Base-by-base conservation (phyloP, 2,113 vertebrate genomes). In the Pelodiscus sinensis region DNA sequence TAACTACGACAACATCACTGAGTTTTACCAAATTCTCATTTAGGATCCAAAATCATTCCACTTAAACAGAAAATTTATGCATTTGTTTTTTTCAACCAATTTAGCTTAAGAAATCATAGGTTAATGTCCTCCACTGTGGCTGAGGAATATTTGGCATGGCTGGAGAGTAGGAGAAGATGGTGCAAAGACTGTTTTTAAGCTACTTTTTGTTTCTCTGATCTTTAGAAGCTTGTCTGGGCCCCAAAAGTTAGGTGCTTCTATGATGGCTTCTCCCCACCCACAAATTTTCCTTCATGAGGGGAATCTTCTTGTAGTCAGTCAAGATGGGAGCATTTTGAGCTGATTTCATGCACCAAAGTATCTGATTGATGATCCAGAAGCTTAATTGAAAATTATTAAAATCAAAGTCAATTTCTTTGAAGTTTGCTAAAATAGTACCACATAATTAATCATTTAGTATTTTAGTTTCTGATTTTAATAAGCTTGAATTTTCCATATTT, bases 91-190 rank as follows among this genome's bases (percentile, higher is more conserved):
- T 81, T 31, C 38, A 80, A 27, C 85, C 2, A 0, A 31, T 89
- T 84, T 84, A 79, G 6, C 31, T 35, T 56, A 0, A 0, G 54
- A 15, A 50, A 29, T 2, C 1, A 1, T 2, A 12, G 81, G 3
- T 22, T 0, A 0, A 0, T 19, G 4, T 68, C 44, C 44, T 44
- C 44, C 44, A 44, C 44, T 44, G 44, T 44, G 44, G 44, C 44
- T 44, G 44, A 44, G 44, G 44, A 44, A 44, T 44, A 0, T 52
- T 21, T 73, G 1, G 0, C 18, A 4, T 7, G 56, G 60, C 8
- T 71, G 25, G 16, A 31, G 1, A 52, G 1, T 18, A 3, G 27
- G 27, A 9, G 1, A 21, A 82, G 62, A 68, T 29, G 16, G 31
- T 68, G 31, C 16, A n/a, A 68, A 68, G 21, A 4, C 35, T 85